A percentile compares a stretch with the other conserved stretches of the same genome.
phyloP scores from a whole-genome alignment of 2,113 vertebrate genomes.

The Onychostoma macrolepis region DNA sequence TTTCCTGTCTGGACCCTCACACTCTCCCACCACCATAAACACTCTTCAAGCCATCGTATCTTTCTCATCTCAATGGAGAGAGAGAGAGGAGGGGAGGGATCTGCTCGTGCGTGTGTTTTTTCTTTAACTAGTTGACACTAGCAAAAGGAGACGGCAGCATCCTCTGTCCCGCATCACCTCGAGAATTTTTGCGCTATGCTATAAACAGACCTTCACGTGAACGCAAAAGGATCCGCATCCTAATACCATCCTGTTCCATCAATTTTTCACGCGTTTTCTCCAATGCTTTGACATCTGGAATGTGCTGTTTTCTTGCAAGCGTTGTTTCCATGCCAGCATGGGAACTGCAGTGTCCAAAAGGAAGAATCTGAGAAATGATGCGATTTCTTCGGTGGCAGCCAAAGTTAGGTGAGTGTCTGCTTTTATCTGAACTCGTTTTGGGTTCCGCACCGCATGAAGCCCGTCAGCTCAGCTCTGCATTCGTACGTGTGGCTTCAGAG shows the following conservation, averaged over 20 bases:
- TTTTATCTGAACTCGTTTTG: constrained; percentile 11
- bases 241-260: constrained; percentile 20
- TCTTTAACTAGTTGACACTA: constrained; percentile 57
- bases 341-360: constrained; percentile 94
- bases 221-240: background rate
- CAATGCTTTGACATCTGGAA: constrained; percentile 67
- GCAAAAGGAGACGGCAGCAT: constrained; percentile 29
- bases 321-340: constrained; percentile 85
- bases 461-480: constrained; percentile 1
- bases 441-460: background rate
- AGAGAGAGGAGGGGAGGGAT: constrained; percentile 45
- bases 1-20: constrained; percentile 41
- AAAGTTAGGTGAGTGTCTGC: constrained; percentile 91
- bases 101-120: constrained; percentile 42
- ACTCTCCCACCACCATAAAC: constrained; percentile 17
- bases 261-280: constrained; percentile 54
- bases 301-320: constrained; percentile 70
- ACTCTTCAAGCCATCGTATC: constrained; percentile 39
- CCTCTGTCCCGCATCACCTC: constrained; percentile 54
- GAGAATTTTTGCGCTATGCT: background rate
- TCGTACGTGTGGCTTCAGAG: constrained; percentile 2
- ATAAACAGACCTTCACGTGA: background rate
- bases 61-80: constrained; percentile 67
- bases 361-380: constrained; percentile 92
- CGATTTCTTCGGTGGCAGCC: constrained; percentile 95